Evolutionary conservation across 2,113 vertebrate genomes (phyloP), one percentile per base, ranked within the genome.

Genomic region (Phylloscopus whistleri): DNA sequence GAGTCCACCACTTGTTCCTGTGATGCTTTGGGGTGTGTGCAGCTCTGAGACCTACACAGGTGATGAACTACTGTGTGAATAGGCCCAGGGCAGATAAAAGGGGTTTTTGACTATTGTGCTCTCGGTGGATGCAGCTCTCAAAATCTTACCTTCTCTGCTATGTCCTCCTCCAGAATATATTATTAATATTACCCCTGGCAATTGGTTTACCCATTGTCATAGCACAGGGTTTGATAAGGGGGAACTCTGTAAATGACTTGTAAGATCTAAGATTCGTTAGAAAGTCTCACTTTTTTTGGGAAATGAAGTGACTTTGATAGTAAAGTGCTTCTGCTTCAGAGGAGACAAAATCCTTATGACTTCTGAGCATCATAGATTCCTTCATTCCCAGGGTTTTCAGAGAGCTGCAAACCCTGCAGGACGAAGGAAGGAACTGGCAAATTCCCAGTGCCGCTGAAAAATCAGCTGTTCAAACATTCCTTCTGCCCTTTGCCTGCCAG

Each of bases 221-320:
- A 30, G 81, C 31, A 26, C 15, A 52, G 43, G 12, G 10, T 31
- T 66, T 76, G 55, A 24, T 69, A 44, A 76, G 20, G 16, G 22
- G 56, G 21, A 83, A 19, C 14, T 80, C 80, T 74, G 39, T 28
- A 64, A 64, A 31, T 56, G 43, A 26, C 43, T 85, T 44, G 9
- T 51, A 76, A 55, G 21, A 70, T 21, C 82, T 92, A 84, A 90
- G 35, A 70, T 70, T 86, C 33, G 52, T 90, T 67, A n/a, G 75
- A 55, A 83, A 15, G 4, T 51, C 30, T 77, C 43, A 11, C 39
- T 26, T n/a, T 51, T 84, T 83, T 52, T 31, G 52, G 46, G 16
- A 44, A 68, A 75, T 31, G 56, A 64, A 68, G 66, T 67, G 49
- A 79, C 33, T 28, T 58, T 63, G 28, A 8, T 49, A 41, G 28